phyloP scores from a whole-genome alignment of 2,113 vertebrate genomes.

The Tinamus guttatus region DNA sequence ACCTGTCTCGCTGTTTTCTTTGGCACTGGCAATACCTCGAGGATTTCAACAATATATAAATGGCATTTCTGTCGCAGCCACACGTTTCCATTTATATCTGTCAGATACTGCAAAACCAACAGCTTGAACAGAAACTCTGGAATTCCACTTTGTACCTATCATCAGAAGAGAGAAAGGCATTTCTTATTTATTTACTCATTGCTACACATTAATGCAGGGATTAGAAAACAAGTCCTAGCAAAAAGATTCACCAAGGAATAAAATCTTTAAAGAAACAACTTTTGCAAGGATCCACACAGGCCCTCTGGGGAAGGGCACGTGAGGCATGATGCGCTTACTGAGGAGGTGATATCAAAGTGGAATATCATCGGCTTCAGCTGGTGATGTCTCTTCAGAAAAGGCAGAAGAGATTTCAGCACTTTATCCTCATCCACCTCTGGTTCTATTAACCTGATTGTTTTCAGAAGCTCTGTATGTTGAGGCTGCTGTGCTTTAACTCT shows the following conservation, averaged over 20 bases:
- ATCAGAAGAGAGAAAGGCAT: neutral
- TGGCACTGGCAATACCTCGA: conserved; percentile 67
- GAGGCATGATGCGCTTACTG: conserved; percentile 78
- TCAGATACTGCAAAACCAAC: conserved; percentile 87
- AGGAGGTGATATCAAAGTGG: conserved; percentile 94
- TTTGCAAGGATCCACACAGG: neutral
- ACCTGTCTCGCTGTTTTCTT: conserved; percentile 74
- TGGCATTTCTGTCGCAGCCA: conserved; percentile 88
- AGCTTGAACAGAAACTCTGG: conserved; percentile 93
- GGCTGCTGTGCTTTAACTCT: conserved; percentile 67
- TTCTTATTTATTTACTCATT: neutral
- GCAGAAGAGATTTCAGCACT: conserved; percentile 81
- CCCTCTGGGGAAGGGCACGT: neutral
- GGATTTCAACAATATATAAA: conserved; percentile 90
- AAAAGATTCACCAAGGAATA: neutral
- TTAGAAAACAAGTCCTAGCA: neutral
- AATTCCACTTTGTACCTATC: conserved; percentile 88
- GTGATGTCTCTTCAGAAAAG: conserved; percentile 73
- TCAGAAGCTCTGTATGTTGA: conserved; percentile 58
- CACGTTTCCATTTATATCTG: conserved; percentile 86
- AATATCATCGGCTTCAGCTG: conserved; percentile 81
- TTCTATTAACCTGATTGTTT: conserved; percentile 87
- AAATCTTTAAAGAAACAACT: neutral
- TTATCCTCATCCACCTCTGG: conserved; percentile 85
- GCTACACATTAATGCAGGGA: neutral